Base-by-base conservation (phyloP, 2,113 vertebrate genomes). In the Lepisosteus osseus region DNA sequence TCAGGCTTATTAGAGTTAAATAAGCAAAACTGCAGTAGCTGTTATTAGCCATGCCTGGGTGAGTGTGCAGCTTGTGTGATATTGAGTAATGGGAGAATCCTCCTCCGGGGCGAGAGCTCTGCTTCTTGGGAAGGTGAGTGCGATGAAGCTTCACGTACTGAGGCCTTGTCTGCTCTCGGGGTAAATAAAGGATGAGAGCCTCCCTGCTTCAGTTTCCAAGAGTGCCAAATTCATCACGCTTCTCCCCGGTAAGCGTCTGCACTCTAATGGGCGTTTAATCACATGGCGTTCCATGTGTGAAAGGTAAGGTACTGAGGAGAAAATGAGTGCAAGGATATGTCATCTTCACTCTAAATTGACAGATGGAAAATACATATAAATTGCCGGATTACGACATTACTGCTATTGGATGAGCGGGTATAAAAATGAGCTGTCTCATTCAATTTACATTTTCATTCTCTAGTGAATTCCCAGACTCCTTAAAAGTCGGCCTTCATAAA, bases 131-230 rank as follows among this genome's bases (percentile, higher is more conserved):
- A 68, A 71, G 57, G 69, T 73, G 55, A 65, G 43, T 4, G 29
- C 69, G 71, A 61, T 59, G 0, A 69, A 80, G 45, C 67, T 73
- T 63, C 69, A 54, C 54, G 72, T 67, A 69, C 68, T 2, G 3
- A 54, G 7, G 15, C 61, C 43, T 68, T 76, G 5, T 42, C 6
- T 69, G 61, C 65, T 71, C 77, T 74, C 67, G 69, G 71, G 72
- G 63, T 79, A 82, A 80, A 81, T 77, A 71, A 67, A 81, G 74
- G 68, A 74, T 76, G 78, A 85, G 73, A 61, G 68, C 84, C 76
- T 65, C 45, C 72, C 5, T 42, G 65, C 79, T 70, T 71, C 70
- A 17, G 74, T 71, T 70, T 71, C 72, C 42, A 54, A 69, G 62
- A 76, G 77, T 70, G n/a, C 65, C 76, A 76, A 69, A 82, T 82